Evolutionary conservation across 2,888 invertebrate species (phyloP), one percentile per base, ranked within the genome.

Genomic region (Noctua janthina): DNA sequence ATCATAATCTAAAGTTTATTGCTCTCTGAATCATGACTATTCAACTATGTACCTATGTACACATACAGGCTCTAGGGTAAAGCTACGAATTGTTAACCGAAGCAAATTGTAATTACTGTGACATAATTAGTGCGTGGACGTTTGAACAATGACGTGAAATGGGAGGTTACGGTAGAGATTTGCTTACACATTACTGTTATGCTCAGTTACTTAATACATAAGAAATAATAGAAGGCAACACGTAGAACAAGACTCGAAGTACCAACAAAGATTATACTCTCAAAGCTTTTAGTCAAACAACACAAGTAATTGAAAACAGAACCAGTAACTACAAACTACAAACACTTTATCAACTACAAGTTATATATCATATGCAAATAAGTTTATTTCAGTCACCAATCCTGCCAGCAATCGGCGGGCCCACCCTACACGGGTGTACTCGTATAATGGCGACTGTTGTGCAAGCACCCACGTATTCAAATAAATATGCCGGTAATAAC

Each of bases 401-500:
- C 64, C 74, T 10, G 64, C 76, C 81, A 74, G 82, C 78, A 87
- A 87, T 83, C 74, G 82, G 78, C 43, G 71, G 78, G 74, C 75
- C 75, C 84, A 88, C 88, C 87, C 89, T 87, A 88, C 81, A 67
- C 79, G 74, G 84, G 76, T 79, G 84, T 91, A 66, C 66, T 66
- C 64, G 64, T 66, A 92, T 92, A 94, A 94, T 94, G 90, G 94
- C 93, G 92, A 92, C 92, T 87, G 91, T 96, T 96, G 94, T 93
- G 95, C 95, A 96, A 96, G 94, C 95, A 92, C 95, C 96, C 95
- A 96, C 96, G 95, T 96, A 95, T 93, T 94, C 94, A 94, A 95
- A 96, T 95, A 96, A 95, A 96, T 94, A 93, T 94, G 93, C 92
- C 93, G 86, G 94, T 94, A 95, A 96, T 96, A 96, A 96, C 96